Conservation (phyloP, 2,113 vertebrate genomes). For the Gopherus flavomarginatus region DNA sequence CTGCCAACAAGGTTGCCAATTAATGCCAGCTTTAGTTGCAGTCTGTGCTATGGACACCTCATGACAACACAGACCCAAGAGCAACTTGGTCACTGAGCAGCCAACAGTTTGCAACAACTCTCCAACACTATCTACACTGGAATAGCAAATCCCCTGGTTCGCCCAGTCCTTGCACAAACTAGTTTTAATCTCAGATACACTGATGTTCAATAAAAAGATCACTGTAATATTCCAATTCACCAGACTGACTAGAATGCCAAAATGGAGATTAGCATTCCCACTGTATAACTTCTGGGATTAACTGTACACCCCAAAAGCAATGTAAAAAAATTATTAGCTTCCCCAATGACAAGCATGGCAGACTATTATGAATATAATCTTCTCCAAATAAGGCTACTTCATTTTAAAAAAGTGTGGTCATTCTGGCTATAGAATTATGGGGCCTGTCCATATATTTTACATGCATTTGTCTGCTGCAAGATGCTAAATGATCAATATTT, state of each 20-base stretch:
- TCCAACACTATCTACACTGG: not conserved
- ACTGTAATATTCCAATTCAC: not conserved
- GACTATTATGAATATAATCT: not conserved
- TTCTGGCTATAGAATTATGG: not conserved
- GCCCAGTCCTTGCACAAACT: not conserved
- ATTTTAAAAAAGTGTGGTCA: not conserved
- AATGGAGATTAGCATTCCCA: not conserved
- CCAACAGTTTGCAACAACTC: not conserved
- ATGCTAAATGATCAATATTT: not conserved
- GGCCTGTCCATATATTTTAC: not conserved
- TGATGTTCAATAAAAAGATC: not conserved
- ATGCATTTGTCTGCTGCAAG: not conserved
- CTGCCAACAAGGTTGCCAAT: not conserved
- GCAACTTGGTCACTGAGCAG: not conserved
- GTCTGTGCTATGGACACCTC: not conserved
- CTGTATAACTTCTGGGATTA: not conserved
- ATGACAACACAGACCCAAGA: not conserved
- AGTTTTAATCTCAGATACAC: not conserved
- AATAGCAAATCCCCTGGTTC: not conserved
- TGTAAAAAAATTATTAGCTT: not conserved
- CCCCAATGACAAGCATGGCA: not conserved
- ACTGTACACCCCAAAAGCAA: not conserved
- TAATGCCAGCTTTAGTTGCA: not conserved
- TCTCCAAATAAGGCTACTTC: not conserved
- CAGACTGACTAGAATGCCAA: not conserved